Base-by-base conservation (phyloP, 1,140 invertebrate species). In the Ylistrum balloti region DNA sequence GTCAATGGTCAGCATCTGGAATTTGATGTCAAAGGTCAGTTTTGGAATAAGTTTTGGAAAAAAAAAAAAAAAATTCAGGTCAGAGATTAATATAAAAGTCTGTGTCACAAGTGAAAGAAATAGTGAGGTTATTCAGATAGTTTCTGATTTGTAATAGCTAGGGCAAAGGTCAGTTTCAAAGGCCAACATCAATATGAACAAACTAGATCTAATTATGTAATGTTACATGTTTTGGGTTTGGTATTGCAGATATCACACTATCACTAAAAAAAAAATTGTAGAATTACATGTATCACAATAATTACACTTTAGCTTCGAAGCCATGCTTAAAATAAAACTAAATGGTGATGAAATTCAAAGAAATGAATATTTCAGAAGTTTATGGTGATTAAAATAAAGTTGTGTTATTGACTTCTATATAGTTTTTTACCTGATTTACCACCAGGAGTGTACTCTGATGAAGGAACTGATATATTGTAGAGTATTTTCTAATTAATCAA, bases 321-420 rank as follows among this genome's bases (percentile, higher is more conserved):
- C 22, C 56, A 74, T 5, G 17, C 56, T 74, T 28, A 74, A 74
- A 17, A 28, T 74, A 74, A 74, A 45, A n/a, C 17, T 9, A 74
- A 74, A 74, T 74, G 56, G 56, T 74, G 56, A 74, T 74, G 56
- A 74, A 74, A n/a, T 74, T n/a, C 5, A 17, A 74, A 74, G 56
- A 28, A 74, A 74, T 17, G 17, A 74, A 28, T 74, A 74, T 5
- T 22, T 74, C 56, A 17, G 7, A n/a, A 74, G 28, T 74, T 74
- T 74, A 74, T 74, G n/a, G 56, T 74, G 56, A 74, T 74, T 74
- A 74, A 74, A 74, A 74, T 28, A 17, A 74, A 1, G 5, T 74
- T 74, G 22, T 74, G n/a, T 28, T 13, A 38, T 38, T 13, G 22
- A 74, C 56, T 3, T 28, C 56, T 74, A 74, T n/a, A 74, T 20